phyloP scores from a whole-genome alignment of 1,140 invertebrate genomes.

The Reticulitermes speratus region DNA sequence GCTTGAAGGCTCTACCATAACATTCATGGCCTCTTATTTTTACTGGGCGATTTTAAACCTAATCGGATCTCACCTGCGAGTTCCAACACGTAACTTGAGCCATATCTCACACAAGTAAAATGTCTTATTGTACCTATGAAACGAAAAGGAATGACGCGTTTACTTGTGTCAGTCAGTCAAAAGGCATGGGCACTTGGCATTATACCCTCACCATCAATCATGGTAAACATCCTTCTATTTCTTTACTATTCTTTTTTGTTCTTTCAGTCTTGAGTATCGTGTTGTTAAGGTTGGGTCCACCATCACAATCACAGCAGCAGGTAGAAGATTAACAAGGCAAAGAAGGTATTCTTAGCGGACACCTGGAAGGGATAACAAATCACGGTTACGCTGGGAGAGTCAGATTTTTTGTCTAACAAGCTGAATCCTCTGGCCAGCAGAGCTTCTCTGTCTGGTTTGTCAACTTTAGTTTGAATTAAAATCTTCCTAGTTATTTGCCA shows the following conservation, averaged over 20 bases:
- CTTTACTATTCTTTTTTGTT: not conserved
- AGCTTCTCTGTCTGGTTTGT: not conserved
- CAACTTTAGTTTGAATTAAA: not conserved
- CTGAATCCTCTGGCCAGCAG: not conserved
- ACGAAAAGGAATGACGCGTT: not conserved
- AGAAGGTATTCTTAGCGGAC: slow-evolving; percentile 1
- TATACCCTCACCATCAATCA: not conserved
- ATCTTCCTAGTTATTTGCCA: not conserved
- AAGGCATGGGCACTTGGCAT: too few relatives aligned
- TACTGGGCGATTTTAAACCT: not conserved
- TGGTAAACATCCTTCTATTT: not conserved
- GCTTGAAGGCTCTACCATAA: not conserved
- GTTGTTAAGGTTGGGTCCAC: not conserved
- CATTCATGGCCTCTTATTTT: not conserved
- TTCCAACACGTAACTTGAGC: not conserved
- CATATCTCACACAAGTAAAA: not conserved
- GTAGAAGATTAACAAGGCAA: slow-evolving; percentile 18
- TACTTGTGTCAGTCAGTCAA: not conserved
- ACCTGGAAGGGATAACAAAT: slow-evolving; percentile 5
- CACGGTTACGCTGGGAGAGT: not conserved
- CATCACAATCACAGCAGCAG: not conserved
- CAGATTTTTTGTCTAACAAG: slow-evolving; percentile 2
- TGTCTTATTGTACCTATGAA: not conserved
- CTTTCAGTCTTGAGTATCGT: not conserved
- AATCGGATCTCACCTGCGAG: not conserved